These are phyloP conservation scores for Diplazon laetatorius DNA, from an alignment of 2,888 invertebrate genomes.

Conservation along the genomic window DNA sequence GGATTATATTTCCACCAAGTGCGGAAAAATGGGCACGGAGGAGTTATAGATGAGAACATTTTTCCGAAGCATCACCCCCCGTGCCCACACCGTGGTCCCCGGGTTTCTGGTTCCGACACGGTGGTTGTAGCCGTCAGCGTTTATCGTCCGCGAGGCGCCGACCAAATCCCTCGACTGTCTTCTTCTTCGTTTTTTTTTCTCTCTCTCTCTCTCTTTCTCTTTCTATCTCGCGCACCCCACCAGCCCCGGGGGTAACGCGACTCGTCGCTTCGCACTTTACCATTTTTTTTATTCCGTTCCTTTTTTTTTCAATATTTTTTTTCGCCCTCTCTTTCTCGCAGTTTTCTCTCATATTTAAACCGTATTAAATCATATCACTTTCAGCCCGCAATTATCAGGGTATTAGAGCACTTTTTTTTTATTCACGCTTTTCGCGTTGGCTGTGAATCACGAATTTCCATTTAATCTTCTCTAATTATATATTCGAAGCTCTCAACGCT, in stretches of 20 bases:
- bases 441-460: conserved; percentile 44
- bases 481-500: conserved; percentile 32
- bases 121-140: conserved; percentile 64
- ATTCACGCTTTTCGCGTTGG: conserved; percentile 59
- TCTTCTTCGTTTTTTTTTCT: conserved; percentile 20
- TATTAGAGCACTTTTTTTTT: conserved; percentile 75
- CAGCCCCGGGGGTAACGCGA: conserved; percentile 17
- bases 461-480: conserved; percentile 51
- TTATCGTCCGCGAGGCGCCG: conserved; percentile 71
- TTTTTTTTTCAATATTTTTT: conserved; percentile 1
- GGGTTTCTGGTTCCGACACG: conserved; percentile 8
- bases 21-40: neutral
- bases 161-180: conserved; percentile 55
- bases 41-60: conserved; percentile 22
- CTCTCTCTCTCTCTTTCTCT: conserved; percentile 20
- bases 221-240: conserved; percentile 36
- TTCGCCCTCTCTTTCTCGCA: conserved; percentile 4
- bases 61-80: conserved; percentile 53
- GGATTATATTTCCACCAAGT: conserved; percentile 5
- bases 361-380: conserved; percentile 78
- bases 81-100: conserved; percentile 6
- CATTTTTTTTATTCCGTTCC: conserved; percentile 21
- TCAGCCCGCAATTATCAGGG: conserved; percentile 79
- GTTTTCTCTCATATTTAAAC: conserved; percentile 27
- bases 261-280: conserved; percentile 29